Evolutionary conservation across 2,888 invertebrate genomes (phyloP).

Genomic region (Clunio marinus): DNA sequence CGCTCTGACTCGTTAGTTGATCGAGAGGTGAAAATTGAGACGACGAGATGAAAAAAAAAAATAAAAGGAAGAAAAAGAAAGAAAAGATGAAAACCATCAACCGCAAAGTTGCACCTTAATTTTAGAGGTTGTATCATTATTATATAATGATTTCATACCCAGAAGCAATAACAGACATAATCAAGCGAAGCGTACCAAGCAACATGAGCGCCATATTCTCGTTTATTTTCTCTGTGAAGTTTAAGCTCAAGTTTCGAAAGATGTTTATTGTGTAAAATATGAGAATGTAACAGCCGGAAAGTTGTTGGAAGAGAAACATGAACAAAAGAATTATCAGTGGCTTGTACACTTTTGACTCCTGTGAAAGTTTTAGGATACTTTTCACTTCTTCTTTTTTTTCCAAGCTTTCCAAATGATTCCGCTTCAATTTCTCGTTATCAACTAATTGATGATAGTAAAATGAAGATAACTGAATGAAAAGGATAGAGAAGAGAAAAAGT

Average conservation of each 20-base stretch:
- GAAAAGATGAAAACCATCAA: not conserved
- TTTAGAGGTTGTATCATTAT: constrained; percentile 12
- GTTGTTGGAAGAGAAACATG: constrained; percentile 56
- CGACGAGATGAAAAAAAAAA: constrained; percentile 1
- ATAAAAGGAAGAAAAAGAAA: not conserved
- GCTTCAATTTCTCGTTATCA: constrained; percentile 28
- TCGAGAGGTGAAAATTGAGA: not conserved
- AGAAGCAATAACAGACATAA: constrained; percentile 54
- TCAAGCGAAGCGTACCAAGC: constrained; percentile 48
- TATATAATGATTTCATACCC: constrained; percentile 42
- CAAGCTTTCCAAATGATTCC: not conserved
- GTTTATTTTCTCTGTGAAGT: constrained; percentile 41
- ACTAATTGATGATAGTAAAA: constrained; percentile 35
- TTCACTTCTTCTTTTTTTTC: not conserved
- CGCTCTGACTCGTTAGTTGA: not conserved
- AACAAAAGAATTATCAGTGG: constrained; percentile 53
- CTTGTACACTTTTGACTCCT: constrained; percentile 51
- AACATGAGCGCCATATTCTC: constrained; percentile 43
- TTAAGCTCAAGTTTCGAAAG: constrained; percentile 42
- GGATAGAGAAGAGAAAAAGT: not conserved
- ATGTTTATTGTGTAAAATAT: constrained; percentile 53
- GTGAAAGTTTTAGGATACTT: constrained; percentile 24
- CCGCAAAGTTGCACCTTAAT: constrained; percentile 30
- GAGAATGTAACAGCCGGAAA: constrained; percentile 57
- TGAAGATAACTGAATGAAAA: constrained; percentile 19